Percentiles rank a stretch among this genome's conserved stretches.
Evolutionary conservation across 1,140 invertebrate species (phyloP).

Genomic region (Heterodera carotae): DNA sequence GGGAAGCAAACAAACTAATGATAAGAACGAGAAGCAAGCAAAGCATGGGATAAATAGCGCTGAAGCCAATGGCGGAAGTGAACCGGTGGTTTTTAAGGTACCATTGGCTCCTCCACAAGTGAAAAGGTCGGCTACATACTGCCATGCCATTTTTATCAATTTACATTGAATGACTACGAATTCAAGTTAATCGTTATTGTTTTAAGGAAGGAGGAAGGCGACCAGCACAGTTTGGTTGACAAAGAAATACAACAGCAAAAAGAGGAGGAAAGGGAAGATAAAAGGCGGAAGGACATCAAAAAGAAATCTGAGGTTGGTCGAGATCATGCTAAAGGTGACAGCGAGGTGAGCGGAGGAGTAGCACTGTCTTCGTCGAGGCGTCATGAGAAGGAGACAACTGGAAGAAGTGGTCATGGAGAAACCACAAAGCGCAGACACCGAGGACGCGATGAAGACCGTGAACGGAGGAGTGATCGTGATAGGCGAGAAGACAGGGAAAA

Average conservation of each 20-base stretch:
- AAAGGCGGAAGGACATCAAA: background rate
- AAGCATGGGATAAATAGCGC: background rate
- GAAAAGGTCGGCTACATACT: constrained; percentile 20
- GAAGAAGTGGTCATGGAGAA: background rate
- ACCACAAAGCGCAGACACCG: background rate
- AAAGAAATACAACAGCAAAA: background rate
- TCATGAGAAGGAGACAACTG: no score
- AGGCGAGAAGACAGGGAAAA: background rate
- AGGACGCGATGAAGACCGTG: background rate
- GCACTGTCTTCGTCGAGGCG: no score
- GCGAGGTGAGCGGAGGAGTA: no score
- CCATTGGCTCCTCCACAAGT: constrained; percentile 28
- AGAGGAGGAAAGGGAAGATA: background rate
- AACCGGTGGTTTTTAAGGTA: constrained; percentile 33
- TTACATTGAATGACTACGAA: background rate
- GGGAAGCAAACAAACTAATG: background rate
- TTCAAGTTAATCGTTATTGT: background rate
- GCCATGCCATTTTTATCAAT: background rate
- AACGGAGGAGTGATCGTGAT: constrained; percentile 14
- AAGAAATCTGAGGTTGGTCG: background rate
- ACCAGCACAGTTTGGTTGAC: background rate
- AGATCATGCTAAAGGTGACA: no score
- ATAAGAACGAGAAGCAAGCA: background rate
- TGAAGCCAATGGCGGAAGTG: constrained; percentile 1
- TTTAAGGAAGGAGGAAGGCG: background rate